Base-by-base conservation (phyloP, 2,888 invertebrate species). In the Fissipunctia ypsillon region DNA sequence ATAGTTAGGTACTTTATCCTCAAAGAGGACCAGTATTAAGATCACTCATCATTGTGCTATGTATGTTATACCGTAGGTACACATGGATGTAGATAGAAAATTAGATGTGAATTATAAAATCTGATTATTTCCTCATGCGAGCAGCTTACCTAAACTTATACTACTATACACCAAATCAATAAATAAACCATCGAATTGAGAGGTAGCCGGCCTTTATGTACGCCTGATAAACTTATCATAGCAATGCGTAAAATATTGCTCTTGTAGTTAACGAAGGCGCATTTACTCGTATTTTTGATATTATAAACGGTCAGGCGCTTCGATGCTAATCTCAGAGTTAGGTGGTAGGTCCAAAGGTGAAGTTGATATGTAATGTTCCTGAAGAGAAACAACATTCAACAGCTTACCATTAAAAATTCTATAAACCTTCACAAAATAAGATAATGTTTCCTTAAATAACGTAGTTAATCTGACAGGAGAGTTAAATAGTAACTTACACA, bases 251-350 rank as follows among this genome's bases (percentile, higher is more conserved):
- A 14, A 54, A 35, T 9, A 35, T 38, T 74, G 65, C 74, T 74
- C 45, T 59, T 38, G 28, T 28, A 38, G 5, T 28, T 45, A 52
- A 19, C 19, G 16, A 10, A 74, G 75, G 75, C 75, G 75, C 38
- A 6, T 19, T 41, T 22, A n/a, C n/a, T n/a, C n/a, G n/a, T n/a
- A 10, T 57, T 1, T 48, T 57, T 48, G 14, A 28, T 48, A 48
- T n/a, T 54, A 10, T 1, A 45, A n/a, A 19, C 12, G 3, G 25
- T 28, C 10, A 69, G 69, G 69, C 70, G 45, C n/a, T 45, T 22
- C 4, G n/a, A 1, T 63, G 5, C 22, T 31, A 3, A 31, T 9
- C 31, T 31, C 31, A 16, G 28, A 14, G 5, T 48, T 28, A 45
- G 63, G 43, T 28, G 3, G 28, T 22, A 9, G 4, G 2, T 45